Evolutionary conservation across 2,113 vertebrate genomes (phyloP), one percentile per base, ranked within the genome.

Genomic region (Sinosuthora webbiana): DNA sequence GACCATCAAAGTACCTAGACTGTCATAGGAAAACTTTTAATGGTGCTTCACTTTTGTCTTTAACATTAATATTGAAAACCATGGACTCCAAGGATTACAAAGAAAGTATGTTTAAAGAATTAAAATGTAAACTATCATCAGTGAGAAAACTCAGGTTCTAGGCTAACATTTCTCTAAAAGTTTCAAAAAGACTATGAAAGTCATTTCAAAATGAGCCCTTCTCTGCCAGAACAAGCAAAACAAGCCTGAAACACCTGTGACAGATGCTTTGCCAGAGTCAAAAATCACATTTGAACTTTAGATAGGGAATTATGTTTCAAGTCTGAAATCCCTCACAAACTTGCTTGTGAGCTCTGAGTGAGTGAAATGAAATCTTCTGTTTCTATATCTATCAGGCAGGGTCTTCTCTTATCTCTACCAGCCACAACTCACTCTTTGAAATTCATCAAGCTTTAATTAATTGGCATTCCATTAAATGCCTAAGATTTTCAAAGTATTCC

Each of bases 381-480:
- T 63, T 80, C 69, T 18, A 2, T 9, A 9, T 22, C 2, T 70
- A 84, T 56, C 69, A 50, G 11, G 6, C 2, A 7, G 16, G 24
- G 69, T 67, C 30, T 70, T 37, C 28, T 69, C 39, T 91, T 80
- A 78, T 41, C 35, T 47, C 30, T 80, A 19, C 24, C 47, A 83
- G 57, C 47, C 52, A 89, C 37, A 76, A 23, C 13, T 70, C 9
- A 1, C 10, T n/a, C 73, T 65, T 73, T 47, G 25, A 87, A 82
- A 44, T 78, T 89, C 49, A 84, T 62, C 85, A 82, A 82, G 44
- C 7, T 73, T 89, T 76, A 89, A 92, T 91, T 93, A 87, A 68
- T 20, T 76, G 28, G 10, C 11, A 39, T 81, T 77, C 37, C 63
- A 53, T 71, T 78, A 90, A 96, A 92, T 33, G 15, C 22, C 27